These are phyloP conservation scores for Argyresthia albistria DNA, from an alignment of 2,888 invertebrate species.

Conservation along the genomic window DNA sequence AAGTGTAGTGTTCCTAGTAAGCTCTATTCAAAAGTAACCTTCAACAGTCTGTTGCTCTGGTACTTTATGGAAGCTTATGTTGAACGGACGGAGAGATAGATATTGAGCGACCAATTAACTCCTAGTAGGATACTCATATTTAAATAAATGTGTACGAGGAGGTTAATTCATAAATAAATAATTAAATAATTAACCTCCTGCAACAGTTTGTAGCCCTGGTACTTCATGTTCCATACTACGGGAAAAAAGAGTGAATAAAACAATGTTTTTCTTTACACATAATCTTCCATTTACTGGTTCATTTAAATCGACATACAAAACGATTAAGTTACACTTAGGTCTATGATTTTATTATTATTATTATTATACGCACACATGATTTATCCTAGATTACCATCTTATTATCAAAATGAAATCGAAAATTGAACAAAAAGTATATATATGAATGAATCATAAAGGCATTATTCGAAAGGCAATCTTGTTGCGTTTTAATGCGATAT, in stretches of 20 bases:
- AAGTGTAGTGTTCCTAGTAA: no score
- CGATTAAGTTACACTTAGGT: constrained; percentile 16
- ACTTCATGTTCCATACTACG: no score
- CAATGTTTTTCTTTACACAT: constrained; percentile 15
- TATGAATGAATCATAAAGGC: neutral
- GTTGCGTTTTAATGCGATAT: constrained; percentile 10
- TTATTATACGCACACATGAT: neutral
- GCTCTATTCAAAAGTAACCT: no score
- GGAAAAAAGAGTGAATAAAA: constrained; percentile 21
- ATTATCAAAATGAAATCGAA: neutral
- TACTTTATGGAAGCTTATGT: no score
- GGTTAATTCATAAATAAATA: no score
- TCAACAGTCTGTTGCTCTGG: no score
- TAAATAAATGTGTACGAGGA: no score
- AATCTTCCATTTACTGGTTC: constrained; percentile 24
- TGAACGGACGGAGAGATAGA: no score
- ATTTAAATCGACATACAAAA: constrained; percentile 29
- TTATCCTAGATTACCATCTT: neutral
- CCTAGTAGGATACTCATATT: no score
- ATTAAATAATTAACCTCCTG: no score
- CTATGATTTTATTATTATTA: constrained; percentile 6
- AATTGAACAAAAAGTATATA: neutral
- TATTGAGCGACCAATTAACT: no score
- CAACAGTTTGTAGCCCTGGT: no score
- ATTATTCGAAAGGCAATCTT: neutral